A percentile compares a stretch with the other conserved stretches of the same genome.
phyloP scores from a whole-genome alignment of 1,140 invertebrate species.

The Bombus fervidus region DNA sequence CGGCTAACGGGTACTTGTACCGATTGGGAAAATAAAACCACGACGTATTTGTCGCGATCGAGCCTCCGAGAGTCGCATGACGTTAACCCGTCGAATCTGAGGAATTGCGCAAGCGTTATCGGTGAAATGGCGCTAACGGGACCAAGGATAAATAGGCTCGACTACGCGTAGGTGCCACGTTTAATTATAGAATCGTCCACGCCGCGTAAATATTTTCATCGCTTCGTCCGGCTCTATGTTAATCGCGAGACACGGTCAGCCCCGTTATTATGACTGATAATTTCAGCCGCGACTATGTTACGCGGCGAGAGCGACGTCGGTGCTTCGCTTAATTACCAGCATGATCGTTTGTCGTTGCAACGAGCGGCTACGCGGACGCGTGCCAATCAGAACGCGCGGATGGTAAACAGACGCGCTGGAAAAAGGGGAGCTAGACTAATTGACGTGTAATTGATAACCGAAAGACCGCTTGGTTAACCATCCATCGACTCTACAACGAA shows the following conservation, averaged over 20 bases:
- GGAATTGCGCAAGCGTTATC: neutral
- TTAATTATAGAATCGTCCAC: slow-evolving; percentile 26
- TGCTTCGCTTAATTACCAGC: slow-evolving; percentile 17
- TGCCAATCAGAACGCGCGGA: slow-evolving; percentile 7
- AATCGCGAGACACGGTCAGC: neutral
- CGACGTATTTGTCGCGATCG: too few relatives aligned
- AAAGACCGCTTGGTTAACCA: neutral
- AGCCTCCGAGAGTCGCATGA: too few relatives aligned
- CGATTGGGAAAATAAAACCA: too few relatives aligned
- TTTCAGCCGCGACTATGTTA: slow-evolving; percentile 1
- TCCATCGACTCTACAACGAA: neutral
- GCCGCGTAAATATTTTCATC: slow-evolving; percentile 36
- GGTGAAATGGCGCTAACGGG: slow-evolving; percentile 3
- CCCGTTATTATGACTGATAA: slow-evolving; percentile 46
- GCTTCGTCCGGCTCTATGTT: neutral
- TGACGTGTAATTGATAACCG: slow-evolving; percentile 2
- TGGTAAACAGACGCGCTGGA: neutral
- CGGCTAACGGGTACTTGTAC: too few relatives aligned
- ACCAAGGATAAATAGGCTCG: neutral
- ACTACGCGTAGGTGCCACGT: neutral
- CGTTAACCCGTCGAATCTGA: too few relatives aligned
- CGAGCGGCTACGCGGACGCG: slow-evolving; percentile 6
- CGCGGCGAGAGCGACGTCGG: neutral
- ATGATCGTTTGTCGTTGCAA: slow-evolving; percentile 28
- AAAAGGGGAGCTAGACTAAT: neutral